A percentile compares a stretch with the other conserved stretches of the same genome.
Evolutionary conservation across 2,888 invertebrate genomes (phyloP).

Genomic region (Deladenus siricidicola): DNA sequence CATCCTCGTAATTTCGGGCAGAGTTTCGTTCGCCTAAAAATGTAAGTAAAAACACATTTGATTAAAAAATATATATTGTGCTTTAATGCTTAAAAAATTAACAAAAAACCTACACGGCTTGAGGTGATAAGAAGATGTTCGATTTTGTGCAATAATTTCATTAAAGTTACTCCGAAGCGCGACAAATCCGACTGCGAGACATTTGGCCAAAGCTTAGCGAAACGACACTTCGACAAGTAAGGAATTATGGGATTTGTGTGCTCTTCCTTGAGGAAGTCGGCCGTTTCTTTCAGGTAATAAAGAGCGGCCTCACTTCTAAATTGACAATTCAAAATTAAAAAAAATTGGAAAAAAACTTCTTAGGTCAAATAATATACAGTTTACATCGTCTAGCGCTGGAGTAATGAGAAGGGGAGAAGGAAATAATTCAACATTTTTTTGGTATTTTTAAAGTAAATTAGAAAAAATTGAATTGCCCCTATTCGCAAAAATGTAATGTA

Average conservation of each 20-base stretch:
- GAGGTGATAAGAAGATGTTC: slow-evolving; percentile 7
- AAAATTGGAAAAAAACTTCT: too few species aligned
- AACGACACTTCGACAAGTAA: neutral
- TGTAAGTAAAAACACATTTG: too few species aligned
- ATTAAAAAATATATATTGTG: too few species aligned
- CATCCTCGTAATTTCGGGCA: slow-evolving; percentile 7
- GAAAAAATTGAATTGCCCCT: too few species aligned
- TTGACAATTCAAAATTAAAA: too few species aligned
- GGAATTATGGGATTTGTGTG: slow-evolving; percentile 4
- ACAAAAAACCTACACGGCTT: neutral
- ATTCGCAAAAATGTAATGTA: too few species aligned
- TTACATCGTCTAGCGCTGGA: too few species aligned
- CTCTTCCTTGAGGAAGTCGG: slow-evolving; percentile 13
- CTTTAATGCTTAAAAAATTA: too few species aligned
- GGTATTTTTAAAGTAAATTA: too few species aligned
- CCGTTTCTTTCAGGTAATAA: slow-evolving; percentile 9
- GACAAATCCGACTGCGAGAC: neutral
- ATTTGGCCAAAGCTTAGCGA: neutral
- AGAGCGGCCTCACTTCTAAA: slow-evolving; percentile 13
- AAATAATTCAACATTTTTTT: too few species aligned
- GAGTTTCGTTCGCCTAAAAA: slow-evolving; percentile 1
- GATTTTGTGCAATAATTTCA: neutral
- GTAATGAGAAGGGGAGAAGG: too few species aligned
- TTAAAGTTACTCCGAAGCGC: neutral
- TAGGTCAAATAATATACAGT: too few species aligned